Base-by-base conservation (phyloP, 2,888 invertebrate genomes). In the Nomada fabriciana region DNA sequence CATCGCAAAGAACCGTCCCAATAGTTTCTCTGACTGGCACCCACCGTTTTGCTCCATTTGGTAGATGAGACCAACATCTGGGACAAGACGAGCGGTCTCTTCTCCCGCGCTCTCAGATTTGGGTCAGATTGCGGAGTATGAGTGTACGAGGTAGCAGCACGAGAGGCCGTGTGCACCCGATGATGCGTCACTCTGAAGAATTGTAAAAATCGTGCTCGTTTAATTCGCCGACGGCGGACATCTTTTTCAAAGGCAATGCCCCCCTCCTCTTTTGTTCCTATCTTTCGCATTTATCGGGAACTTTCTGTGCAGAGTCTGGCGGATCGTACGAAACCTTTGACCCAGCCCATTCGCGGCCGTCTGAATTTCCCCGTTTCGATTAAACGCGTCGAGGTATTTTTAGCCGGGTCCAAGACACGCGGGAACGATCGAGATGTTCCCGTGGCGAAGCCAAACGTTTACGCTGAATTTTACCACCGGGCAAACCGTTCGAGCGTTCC, bases 51-150 rank as follows among this genome's bases (percentile, higher is more conserved):
- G 90, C 88, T 91, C 91, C 90, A 90, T 87, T 91, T 91, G 89
- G 84, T 80, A 86, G 87, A 92, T 89, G 90, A 89, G 87, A 86
- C 85, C 84, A 89, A 84, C 91, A 91, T 91, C 90, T 91, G 91
- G 82, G 79, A 77, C 79, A 67, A 81, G 76, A 75, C 75, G 82
- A 82, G 76, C 83, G 80, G 71, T 36, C 63, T 82, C 74, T 59
- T 76, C 76, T 78, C 80, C 59, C 74, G 82, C 76, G 75, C 80
- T 79, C 78, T 64, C 84, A 89, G 91, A 92, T 92, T 89, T 91
- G 88, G 91, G 91, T 91, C 92, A 91, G 92, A 91, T 92, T 88
- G 84, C 85, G 88, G 77, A 89, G 70, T 75, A 75, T 67, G 52
- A 60, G 61, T 52, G 74, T 47, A 43, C 55, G 43, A 47, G 47